These are phyloP conservation scores for Thaumatotibia leucotreta DNA, from an alignment of 1,140 invertebrate species.

Conservation along the genomic window DNA sequence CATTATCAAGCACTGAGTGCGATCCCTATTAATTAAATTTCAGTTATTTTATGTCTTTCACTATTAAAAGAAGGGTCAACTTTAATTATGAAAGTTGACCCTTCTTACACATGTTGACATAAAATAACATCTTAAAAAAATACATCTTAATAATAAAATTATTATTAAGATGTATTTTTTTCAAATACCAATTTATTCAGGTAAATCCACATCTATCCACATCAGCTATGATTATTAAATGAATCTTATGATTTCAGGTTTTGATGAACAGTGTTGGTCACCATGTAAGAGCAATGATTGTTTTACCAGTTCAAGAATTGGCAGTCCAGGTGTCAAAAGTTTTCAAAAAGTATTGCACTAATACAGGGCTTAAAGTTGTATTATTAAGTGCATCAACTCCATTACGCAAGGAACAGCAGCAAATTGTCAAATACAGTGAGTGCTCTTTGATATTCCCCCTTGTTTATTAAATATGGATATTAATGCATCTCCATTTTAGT, in stretches of 20 bases:
- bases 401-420: constrained; percentile 86
- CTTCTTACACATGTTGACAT: too few relatives aligned
- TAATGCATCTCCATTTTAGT: constrained; percentile 15
- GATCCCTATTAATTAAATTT: too few relatives aligned
- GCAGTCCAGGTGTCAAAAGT: constrained; percentile 93
- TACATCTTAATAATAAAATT: too few relatives aligned
- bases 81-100: too few relatives aligned
- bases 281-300: constrained; percentile 88
- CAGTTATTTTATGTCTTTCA: too few relatives aligned
- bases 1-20: too few relatives aligned
- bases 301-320: constrained; percentile 94
- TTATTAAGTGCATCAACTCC: constrained; percentile 85
- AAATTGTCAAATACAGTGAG: constrained; percentile 83
- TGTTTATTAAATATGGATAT: background rate
- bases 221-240: background rate
- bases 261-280: constrained; percentile 68
- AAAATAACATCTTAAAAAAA: too few relatives aligned
- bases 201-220: constrained; percentile 48
- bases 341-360: constrained; percentile 84
- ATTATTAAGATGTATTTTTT: too few relatives aligned
- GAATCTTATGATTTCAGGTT: constrained; percentile 37
- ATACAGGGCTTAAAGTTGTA: constrained; percentile 84
- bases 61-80: too few relatives aligned
- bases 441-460: constrained; percentile 30
- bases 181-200: too few relatives aligned